Conservation (phyloP, 2,888 invertebrate species). For the Oxystoma pomonae region DNA sequence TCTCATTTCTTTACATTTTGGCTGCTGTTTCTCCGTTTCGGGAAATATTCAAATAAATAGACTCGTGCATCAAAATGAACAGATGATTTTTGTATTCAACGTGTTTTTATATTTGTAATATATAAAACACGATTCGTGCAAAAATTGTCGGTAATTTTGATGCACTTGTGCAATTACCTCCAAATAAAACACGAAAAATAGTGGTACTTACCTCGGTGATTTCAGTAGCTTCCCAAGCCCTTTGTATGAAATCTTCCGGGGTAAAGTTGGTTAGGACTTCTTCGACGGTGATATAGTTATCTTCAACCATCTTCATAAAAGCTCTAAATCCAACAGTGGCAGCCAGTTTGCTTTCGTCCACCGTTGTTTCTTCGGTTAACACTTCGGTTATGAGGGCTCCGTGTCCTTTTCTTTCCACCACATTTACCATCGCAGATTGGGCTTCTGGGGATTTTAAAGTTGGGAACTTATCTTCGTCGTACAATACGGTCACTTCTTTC, state of each 20-base stretch:
- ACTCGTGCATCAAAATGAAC: too few species aligned
- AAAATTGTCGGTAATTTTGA: too few species aligned
- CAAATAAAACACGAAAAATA: too few species aligned
- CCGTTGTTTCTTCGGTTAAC: constrained; percentile 72
- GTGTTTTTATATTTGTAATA: too few species aligned
- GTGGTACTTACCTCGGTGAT: constrained; percentile 56
- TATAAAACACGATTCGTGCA: too few species aligned
- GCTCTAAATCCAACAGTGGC: constrained; percentile 82
- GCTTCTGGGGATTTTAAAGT: constrained; percentile 75
- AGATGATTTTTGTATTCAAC: too few species aligned
- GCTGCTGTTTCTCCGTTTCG: too few species aligned
- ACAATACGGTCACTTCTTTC: constrained; percentile 72
- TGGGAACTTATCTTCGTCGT: constrained; percentile 75
- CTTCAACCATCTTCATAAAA: constrained; percentile 80
- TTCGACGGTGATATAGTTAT: constrained; percentile 75
- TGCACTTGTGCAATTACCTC: too few species aligned
- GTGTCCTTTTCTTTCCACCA: constrained; percentile 80
- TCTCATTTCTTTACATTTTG: too few species aligned
- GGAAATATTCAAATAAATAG: too few species aligned
- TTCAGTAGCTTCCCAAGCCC: constrained; percentile 75
- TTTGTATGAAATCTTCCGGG: constrained; percentile 78
- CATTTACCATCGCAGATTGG: constrained; percentile 77
- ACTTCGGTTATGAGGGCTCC: constrained; percentile 78
- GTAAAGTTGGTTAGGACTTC: constrained; percentile 79
- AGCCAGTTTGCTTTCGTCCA: constrained; percentile 71